Evolutionary conservation across 2,888 invertebrate species (phyloP), one percentile per base, ranked within the genome.

Genomic region (Eudasyphora cyanicolor): DNA sequence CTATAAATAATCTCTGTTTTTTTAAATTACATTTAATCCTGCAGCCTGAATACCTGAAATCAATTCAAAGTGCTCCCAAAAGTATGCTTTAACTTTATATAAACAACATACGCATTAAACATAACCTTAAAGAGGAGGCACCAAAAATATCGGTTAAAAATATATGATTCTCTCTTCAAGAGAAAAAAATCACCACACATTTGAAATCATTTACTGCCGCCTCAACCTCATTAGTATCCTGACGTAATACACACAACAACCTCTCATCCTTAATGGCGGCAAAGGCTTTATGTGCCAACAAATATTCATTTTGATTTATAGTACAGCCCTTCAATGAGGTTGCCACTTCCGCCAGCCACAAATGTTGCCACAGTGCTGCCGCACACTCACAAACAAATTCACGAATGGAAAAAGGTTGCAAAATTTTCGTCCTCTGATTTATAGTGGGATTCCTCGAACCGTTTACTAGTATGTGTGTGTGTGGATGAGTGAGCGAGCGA

Each of bases 271-370:
- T 60, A 60, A 60, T 60, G 60, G 29, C n/a, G n/a, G n/a, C n/a
- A n/a, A n/a, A 60, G 60, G 60, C 29, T 32, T 29, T 29, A 60
- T 60, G 12, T 8, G 45, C 60, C 60, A 60, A 60, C 60, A 60
- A 60, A 60, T 60, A 60, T 60, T 60, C 60, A 60, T 60, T 60
- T 60, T 60, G 60, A 60, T 60, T 60, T 60, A 60, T 60, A 32
- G 60, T 60, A n/a, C n/a, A 60, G 60, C 32, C 32, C 60, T 60
- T 29, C 57, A 27, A n/a, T 27, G 49, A 49, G n/a, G 57, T 57
- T 29, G 10, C 60, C 60, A 60, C 60, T 60, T 60, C 60, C 60
- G 27, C 29, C 32, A 49, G 29, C n/a, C 32, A 60, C 27, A 12
- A 27, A 24, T 7, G 17, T 27, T 1, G 57, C 57, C 14, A 45